Percentiles rank a stretch among this genome's conserved stretches.
These are phyloP conservation scores for Ormyrus thymus DNA, from an alignment of 2,888 invertebrate genomes.

Conservation along the genomic window DNA sequence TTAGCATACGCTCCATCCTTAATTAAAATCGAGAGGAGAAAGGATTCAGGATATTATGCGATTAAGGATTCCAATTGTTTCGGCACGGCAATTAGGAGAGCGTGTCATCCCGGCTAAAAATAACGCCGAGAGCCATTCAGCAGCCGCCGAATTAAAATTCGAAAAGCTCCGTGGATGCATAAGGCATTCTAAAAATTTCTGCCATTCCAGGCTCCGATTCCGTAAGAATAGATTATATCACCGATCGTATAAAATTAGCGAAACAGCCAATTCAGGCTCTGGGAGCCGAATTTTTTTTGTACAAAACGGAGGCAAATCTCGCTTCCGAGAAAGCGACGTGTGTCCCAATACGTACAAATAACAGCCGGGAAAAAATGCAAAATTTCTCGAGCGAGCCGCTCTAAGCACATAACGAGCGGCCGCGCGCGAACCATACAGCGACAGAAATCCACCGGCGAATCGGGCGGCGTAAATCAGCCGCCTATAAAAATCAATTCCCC, in stretches of 20 bases:
- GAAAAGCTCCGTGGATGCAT: no score
- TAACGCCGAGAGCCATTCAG: no score
- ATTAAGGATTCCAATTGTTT: no score
- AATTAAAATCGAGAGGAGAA: conserved; percentile 35
- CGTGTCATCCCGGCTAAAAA: no score
- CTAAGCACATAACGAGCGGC: neutral
- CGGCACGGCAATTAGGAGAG: no score
- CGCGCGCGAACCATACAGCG: no score
- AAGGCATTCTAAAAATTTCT: neutral
- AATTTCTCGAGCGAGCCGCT: conserved; percentile 7
- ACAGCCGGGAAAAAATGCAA: conserved; percentile 23
- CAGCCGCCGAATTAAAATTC: no score
- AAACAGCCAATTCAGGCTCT: conserved; percentile 11
- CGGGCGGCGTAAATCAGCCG: conserved; percentile 31
- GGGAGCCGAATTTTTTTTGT: conserved; percentile 1
- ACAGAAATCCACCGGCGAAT: conserved; percentile 8
- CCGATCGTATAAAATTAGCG: neutral
- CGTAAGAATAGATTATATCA: conserved; percentile 20
- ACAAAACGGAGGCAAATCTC: neutral
- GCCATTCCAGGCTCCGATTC: neutral
- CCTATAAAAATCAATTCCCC: conserved; percentile 39
- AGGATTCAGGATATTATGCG: neutral
- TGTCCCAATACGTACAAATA: conserved; percentile 14
- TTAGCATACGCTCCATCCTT: conserved; percentile 1
- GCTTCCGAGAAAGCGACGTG: conserved; percentile 9